Percentiles rank a stretch among this genome's conserved stretches.
These are phyloP conservation scores for Bubo blakistoni DNA, from an alignment of 2,113 vertebrate genomes.

Conservation along the genomic window DNA sequence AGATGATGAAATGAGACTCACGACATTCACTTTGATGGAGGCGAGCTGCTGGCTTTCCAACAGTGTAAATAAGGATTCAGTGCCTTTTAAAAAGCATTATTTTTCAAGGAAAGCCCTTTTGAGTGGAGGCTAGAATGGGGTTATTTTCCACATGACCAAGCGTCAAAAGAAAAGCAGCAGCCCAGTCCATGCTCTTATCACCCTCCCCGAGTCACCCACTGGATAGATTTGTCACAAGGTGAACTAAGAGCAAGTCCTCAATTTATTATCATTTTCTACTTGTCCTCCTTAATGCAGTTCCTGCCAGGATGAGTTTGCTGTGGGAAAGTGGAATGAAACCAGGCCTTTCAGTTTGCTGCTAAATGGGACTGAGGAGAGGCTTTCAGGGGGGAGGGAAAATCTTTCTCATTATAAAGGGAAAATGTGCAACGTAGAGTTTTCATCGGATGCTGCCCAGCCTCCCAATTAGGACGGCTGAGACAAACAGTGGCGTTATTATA, in stretches of 20 bases:
- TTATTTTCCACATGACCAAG: conserved; percentile 55
- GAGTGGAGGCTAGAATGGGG: conserved; percentile 17
- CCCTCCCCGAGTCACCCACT: not conserved
- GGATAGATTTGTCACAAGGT: conserved; percentile 48
- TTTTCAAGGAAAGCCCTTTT: conserved; percentile 49
- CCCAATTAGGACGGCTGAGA: conserved; percentile 50
- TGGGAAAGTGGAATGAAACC: conserved; percentile 61
- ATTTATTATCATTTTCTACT: conserved; percentile 61
- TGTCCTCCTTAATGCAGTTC: conserved; percentile 22
- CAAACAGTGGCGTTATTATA: conserved; percentile 32
- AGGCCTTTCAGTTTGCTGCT: conserved; percentile 26
- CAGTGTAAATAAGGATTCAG: not conserved
- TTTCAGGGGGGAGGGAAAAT: not conserved
- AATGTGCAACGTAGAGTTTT: not conserved
- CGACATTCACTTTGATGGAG: conserved; percentile 9
- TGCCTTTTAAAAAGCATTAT: conserved; percentile 17
- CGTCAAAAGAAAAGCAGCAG: conserved; percentile 23
- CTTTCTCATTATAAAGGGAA: conserved; percentile 40
- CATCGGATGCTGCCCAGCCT: conserved; percentile 40
- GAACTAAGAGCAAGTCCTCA: conserved; percentile 44
- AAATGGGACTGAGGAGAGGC: conserved; percentile 3
- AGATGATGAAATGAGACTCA: not conserved
- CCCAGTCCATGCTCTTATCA: not conserved
- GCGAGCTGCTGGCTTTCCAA: not conserved
- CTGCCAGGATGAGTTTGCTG: conserved; percentile 62